Evolutionary conservation across 2,888 invertebrate genomes (phyloP).

Genomic region (Gerris lacustris): DNA sequence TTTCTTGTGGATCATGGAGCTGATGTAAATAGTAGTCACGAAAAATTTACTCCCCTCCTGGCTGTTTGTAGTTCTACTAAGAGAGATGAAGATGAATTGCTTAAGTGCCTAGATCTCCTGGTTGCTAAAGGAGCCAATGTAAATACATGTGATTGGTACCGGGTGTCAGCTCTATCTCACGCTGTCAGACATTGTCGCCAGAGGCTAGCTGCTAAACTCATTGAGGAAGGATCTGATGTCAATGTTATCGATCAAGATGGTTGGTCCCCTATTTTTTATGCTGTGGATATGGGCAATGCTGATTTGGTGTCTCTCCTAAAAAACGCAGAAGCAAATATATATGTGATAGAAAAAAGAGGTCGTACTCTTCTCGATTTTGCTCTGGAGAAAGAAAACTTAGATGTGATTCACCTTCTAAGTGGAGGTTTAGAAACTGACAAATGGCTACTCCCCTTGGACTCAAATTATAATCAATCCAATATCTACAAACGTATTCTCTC

Average conservation of each 20-base stretch:
- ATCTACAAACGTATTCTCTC: slow-evolving; percentile 13
- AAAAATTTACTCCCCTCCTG: slow-evolving; percentile 27
- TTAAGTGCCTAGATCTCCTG: slow-evolving; percentile 26
- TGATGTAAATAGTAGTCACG: slow-evolving; percentile 24
- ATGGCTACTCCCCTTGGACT: too few relatives aligned
- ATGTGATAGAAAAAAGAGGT: slow-evolving; percentile 23
- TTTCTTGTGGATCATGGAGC: slow-evolving; percentile 24
- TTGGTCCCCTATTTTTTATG: slow-evolving; percentile 29
- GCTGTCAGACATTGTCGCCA: neutral
- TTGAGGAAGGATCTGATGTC: slow-evolving; percentile 23
- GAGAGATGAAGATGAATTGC: slow-evolving; percentile 22
- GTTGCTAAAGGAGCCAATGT: slow-evolving; percentile 25
- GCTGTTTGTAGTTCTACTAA: slow-evolving; percentile 25
- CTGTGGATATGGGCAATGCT: slow-evolving; percentile 22
- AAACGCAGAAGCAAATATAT: slow-evolving; percentile 25
- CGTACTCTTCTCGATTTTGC: slow-evolving; percentile 24
- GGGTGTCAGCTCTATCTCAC: slow-evolving; percentile 18
- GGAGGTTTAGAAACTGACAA: neutral
- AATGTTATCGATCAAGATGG: slow-evolving; percentile 28
- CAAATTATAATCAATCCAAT: neutral
- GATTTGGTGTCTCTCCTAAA: slow-evolving; percentile 24
- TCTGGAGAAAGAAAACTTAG: slow-evolving; percentile 20
- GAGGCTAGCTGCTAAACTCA: slow-evolving; percentile 23
- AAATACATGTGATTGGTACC: slow-evolving; percentile 23
- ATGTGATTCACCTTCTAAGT: slow-evolving; percentile 23